Base-by-base conservation (phyloP, 2,888 invertebrate species). In the Bursaphelenchus okinawaensis region DNA sequence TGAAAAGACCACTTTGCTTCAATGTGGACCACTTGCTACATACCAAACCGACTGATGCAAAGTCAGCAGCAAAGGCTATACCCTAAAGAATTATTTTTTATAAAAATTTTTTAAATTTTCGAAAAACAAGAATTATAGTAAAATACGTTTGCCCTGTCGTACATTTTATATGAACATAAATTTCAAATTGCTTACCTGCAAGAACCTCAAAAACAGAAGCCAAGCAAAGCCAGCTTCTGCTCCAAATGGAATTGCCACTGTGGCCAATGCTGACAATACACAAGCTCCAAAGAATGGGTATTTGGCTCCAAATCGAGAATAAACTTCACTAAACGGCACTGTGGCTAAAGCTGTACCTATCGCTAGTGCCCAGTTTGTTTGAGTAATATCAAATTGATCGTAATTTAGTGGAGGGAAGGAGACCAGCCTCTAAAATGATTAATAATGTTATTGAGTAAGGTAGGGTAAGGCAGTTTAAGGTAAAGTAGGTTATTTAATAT, bases 251-350 rank as follows among this genome's bases (percentile, higher is more conserved):
- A 64, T 60, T 9, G 51, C 16, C 8, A 51, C 52, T 9, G 64
- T 64, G 26, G 52, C 64, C 20, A 58, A 23, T 19, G 59, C 52
- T n/a, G 51, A 52, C 51, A 66, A 52, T 12, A 56, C 51, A 22
- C 67, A 55, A 3, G 56, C 61, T 3, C 51, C 55, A 51, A 28
- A 52, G 26, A 31, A 51, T 19, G 52, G 63, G 31, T n/a, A 75
- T 74, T 70, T 69, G 12, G 77, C 77, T 27, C 77, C 77, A 56
- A 63, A 77, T 51, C 66, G 64, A 23, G 73, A 70, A 55, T 74
- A 77, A 0, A 70, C 66, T 31, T 70, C 75, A 62, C 75, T 77
- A 60, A 76, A 70, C 9, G 77, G 77, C 59, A 74, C 71, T 7
- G 76, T 75, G 6, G 60, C 60, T 26, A 29, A 28, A 4, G 51